These are phyloP conservation scores for Dynastes grantii DNA, from an alignment of 2,888 invertebrate genomes.

Conservation along the genomic window DNA sequence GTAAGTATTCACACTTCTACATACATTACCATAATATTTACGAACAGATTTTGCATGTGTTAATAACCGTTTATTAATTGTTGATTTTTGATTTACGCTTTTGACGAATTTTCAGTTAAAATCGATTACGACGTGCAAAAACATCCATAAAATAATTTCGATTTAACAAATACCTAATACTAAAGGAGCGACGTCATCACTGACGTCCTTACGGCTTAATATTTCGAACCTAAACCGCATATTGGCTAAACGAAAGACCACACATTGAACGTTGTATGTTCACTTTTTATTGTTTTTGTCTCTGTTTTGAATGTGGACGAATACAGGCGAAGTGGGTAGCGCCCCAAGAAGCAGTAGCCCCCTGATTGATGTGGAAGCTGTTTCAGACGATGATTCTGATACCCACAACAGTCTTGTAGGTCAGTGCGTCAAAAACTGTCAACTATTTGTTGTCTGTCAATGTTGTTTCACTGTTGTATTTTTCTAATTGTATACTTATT, in stretches of 20 bases:
- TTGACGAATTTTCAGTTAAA: conserved; percentile 38
- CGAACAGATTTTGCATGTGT: conserved; percentile 40
- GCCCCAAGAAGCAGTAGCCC: conserved; percentile 76
- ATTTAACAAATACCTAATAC: conserved; percentile 23
- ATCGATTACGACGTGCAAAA: conserved; percentile 20
- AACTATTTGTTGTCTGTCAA: conserved; percentile 67
- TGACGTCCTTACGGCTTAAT: conserved; percentile 1
- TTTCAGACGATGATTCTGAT: conserved; percentile 75
- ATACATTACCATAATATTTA: conserved; percentile 33
- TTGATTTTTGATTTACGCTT: conserved; percentile 46
- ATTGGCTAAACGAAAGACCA: conserved; percentile 19
- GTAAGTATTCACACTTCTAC: conserved; percentile 26
- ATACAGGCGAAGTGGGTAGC: conserved; percentile 77
- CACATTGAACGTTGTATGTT: conserved; percentile 43
- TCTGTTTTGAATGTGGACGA: conserved; percentile 54
- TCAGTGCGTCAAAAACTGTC: conserved; percentile 71
- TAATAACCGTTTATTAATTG: conserved; percentile 42
- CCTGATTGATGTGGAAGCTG: conserved; percentile 79
- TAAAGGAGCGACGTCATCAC: conserved; percentile 2
- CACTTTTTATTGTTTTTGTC: conserved; percentile 53
- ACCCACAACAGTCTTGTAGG: conserved; percentile 73
- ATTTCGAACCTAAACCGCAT: background rate
- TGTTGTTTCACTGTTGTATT: conserved; percentile 67
- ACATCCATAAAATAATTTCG: conserved; percentile 17
- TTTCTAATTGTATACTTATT: conserved; percentile 43